Base-by-base conservation (phyloP, 2,888 invertebrate genomes). In the Acanthosepion esculentum region DNA sequence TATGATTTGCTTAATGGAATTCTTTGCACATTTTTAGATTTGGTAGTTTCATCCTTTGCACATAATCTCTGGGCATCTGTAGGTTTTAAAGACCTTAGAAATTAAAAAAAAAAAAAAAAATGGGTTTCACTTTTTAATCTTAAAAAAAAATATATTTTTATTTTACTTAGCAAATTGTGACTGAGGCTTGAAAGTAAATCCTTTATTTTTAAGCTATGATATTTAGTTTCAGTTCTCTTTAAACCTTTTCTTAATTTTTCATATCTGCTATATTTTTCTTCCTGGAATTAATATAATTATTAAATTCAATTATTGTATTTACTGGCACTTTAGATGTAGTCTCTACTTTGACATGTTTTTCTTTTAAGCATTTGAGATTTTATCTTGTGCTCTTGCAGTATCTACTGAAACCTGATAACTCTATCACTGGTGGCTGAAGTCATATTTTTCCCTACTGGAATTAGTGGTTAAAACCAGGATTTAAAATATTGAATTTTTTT, bases 51-150 rank as follows among this genome's bases (percentile, higher is more conserved):
- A 48, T 50, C 48, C 10, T 92, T 53, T 50, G 92, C 48, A 48
- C 92, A 92, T 53, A 92, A 53, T 92, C 33, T 78, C n/a, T n/a
- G n/a, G 78, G 3, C n/a, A 3, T 78, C 12, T n/a, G 78, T 78
- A n/a, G 78, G 33, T 59, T 41, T 59, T 59, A 59, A 59, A 59
- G 20, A 0, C 23, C 20, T 20, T 20, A 20, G 5, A 33, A n/a
- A n/a, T n/a, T 26, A n/a, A 78, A 78, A 29, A 78, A 29, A 26
- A n/a, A 12, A 78, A 18, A n/a, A n/a, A 15, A 15, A 12, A 15
- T 78, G n/a, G 78, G n/a, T 78, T 78, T 78, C n/a, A n/a, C 78
- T 78, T 78, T 78, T n/a, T n/a, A 78, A 78, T 78, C 33, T 78
- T 78, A 7, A 3, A 12, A 3, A 12, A 78, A 78, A 41, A 41